Evolutionary conservation across 2,113 vertebrate species (phyloP).

Genomic region (Pantherophis guttatus): DNA sequence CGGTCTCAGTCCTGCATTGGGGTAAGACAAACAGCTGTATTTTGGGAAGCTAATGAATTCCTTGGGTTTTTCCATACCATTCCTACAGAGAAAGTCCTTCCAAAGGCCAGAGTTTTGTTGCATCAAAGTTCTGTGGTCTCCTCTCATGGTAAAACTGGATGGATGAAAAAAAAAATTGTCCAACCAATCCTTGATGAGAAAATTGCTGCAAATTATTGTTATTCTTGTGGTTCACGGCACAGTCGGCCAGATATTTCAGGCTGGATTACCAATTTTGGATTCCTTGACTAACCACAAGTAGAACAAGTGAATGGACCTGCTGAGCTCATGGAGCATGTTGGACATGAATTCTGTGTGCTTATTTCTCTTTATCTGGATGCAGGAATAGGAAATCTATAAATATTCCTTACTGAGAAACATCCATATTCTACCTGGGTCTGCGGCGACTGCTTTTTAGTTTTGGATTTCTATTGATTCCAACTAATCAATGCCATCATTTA

Average conservation of each 20-base stretch:
- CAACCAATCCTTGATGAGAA: background rate
- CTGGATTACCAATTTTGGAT: background rate
- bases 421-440: background rate
- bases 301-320: background rate
- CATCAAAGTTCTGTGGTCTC: background rate
- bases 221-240: background rate
- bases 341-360: background rate
- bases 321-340: background rate
- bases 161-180: background rate
- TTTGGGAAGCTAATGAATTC: background rate
- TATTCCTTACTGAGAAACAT: background rate
- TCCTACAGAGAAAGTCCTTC: background rate
- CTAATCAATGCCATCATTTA: constrained; percentile 12
- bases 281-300: background rate
- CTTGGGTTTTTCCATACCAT: background rate
- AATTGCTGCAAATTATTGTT: background rate
- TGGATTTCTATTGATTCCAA: background rate
- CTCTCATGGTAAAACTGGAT: background rate
- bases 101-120: background rate
- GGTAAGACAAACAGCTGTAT: background rate
- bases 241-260: background rate
- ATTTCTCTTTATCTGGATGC: background rate
- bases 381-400: background rate
- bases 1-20: background rate
- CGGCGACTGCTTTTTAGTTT: background rate